phyloP scores from a whole-genome alignment of 2,113 vertebrate genomes.

The Nansenia antarctica region DNA sequence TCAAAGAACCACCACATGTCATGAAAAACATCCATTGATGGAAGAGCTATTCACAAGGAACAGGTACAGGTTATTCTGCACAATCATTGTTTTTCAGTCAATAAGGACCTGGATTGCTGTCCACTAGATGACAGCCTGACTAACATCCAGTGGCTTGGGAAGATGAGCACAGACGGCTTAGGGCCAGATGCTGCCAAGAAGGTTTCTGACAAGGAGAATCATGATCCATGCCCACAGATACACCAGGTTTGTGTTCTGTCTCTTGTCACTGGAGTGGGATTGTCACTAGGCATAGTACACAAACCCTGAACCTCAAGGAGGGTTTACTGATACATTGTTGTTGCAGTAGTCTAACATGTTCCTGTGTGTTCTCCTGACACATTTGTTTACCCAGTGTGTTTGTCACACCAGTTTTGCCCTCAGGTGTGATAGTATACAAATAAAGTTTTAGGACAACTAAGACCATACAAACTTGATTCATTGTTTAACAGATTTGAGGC shows the following conservation, averaged over 20 bases:
- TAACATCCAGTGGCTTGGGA: constrained; percentile 90
- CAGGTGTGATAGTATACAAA: neutral
- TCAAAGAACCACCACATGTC: neutral
- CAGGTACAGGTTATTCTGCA: too few species aligned
- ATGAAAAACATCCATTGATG: neutral
- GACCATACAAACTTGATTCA: too few species aligned
- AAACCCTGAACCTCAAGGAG: neutral
- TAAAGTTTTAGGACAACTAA: too few species aligned
- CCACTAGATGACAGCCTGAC: constrained; percentile 85
- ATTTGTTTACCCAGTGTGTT: neutral
- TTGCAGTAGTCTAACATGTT: too few species aligned
- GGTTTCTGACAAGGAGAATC: constrained; percentile 78
- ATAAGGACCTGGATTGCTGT: constrained; percentile 61
- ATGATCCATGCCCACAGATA: constrained; percentile 40
- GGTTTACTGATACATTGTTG: neutral
- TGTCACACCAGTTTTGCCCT: neutral
- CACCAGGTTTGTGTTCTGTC: constrained; percentile 74
- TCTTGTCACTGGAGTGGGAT: neutral
- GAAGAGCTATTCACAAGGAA: too few species aligned
- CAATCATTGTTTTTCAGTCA: constrained; percentile 64
- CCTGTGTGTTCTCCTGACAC: too few species aligned
- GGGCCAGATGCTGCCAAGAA: constrained; percentile 62
- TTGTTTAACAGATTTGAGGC: too few species aligned
- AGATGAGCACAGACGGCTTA: constrained; percentile 77
- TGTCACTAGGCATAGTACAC: neutral